These are phyloP conservation scores for Xiphorhynchus elegans DNA, from an alignment of 2,113 vertebrate genomes.

Conservation along the genomic window DNA sequence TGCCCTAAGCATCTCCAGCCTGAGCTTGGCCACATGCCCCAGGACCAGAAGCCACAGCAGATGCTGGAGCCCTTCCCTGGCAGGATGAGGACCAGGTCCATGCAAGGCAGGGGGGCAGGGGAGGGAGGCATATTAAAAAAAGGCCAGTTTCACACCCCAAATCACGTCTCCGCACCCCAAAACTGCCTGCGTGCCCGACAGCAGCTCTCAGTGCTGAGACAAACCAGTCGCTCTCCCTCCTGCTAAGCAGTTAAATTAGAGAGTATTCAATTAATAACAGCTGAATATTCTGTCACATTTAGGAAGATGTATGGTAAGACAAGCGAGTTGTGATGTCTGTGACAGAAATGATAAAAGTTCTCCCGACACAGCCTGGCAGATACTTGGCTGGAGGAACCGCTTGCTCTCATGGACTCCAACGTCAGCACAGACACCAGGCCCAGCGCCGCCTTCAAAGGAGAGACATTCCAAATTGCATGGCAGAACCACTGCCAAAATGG, in stretches of 20 bases:
- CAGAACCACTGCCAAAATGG: slow-evolving; percentile 53
- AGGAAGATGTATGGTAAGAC: slow-evolving; percentile 96
- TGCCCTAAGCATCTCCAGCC: background rate
- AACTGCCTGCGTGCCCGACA: background rate
- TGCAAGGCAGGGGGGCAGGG: fast-evolving
- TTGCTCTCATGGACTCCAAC: slow-evolving; percentile 75
- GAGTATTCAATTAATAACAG: slow-evolving; percentile 95
- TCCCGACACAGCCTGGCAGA: slow-evolving; percentile 89
- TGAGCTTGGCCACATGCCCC: background rate
- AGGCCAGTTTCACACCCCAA: background rate
- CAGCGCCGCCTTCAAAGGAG: slow-evolving; percentile 57
- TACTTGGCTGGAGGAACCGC: slow-evolving; percentile 73
- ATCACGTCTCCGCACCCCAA: background rate
- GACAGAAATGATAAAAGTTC: slow-evolving; percentile 95
- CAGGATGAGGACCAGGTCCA: background rate
- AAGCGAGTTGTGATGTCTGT: slow-evolving; percentile 93
- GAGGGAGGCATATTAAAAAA: background rate
- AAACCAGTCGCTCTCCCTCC: slow-evolving; percentile 75
- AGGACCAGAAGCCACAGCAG: background rate
- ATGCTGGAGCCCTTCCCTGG: background rate
- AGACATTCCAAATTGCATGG: slow-evolving; percentile 35
- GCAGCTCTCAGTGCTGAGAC: slow-evolving; percentile 69
- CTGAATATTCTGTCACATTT: slow-evolving; percentile 90
- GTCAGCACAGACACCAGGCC: slow-evolving; percentile 83
- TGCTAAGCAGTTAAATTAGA: slow-evolving; percentile 84